Base-by-base conservation (phyloP, 92 coral and sea anemone genomes). In the Parazoanthus atlanticus region DNA sequence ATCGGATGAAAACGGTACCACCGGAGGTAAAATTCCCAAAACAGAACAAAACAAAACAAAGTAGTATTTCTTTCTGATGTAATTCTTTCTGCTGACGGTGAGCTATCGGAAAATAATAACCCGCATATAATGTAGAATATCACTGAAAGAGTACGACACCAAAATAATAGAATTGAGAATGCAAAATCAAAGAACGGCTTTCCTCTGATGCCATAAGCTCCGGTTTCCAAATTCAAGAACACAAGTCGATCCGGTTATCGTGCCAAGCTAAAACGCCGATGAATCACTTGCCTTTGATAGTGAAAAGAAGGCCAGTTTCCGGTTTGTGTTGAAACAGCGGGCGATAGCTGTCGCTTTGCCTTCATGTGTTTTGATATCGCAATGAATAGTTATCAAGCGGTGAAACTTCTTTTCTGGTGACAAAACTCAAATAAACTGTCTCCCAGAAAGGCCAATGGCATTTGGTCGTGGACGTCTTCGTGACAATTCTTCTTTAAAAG, bases 291-390 rank as follows among this genome's bases (percentile, higher is more conserved):
- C 19, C 17, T 69, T 46, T 29, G 43, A 74, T 41, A 13, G 9
- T 13, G 12, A 43, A 19, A 31, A 71, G 43, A 9, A 46, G 67
- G 67, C 87, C 17, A 84, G 78, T 69, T 84, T 69, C 65, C 78
- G 66, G 41, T 34, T 30, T 84, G 67, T 84, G 28, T 84, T 84
- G 78, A 84, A 84, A 29, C 87, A 84, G 87, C 87, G 65, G 87
- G 78, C 77, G 0, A 69, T 7, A n/a, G 77, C 49, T 69, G 87
- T 70, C 87, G n/a, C 26, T 84, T 84, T 47, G 12, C 29, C 25
- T 28, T 78, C 82, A 58, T n/a, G 12, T 78, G 40, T 49, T 47
- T 78, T 78, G 36, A 77, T 83, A 30, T 71, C 64, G 76, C 23
- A 46, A 46, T 84, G 76, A 84, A 70, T 84, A 69, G 64, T 43